Evolutionary conservation across 2,113 vertebrate genomes (phyloP).

Genomic region (Mustela lutreola): DNA sequence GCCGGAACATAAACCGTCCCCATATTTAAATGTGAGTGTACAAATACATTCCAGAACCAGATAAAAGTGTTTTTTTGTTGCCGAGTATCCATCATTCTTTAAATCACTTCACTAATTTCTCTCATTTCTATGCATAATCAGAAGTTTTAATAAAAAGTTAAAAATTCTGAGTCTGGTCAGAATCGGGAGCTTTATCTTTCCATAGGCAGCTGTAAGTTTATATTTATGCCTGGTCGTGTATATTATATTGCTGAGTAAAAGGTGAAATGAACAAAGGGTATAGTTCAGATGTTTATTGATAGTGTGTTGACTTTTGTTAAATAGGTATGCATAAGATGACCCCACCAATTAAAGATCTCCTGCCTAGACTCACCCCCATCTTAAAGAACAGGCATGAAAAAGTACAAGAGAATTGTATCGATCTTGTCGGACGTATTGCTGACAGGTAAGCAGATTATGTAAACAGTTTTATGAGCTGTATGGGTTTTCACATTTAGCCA

Average conservation of each 20-base stretch:
- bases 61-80: constrained; percentile 73
- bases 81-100: constrained; percentile 71
- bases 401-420: constrained; percentile 99
- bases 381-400: constrained; percentile 99
- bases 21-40: constrained; percentile 74
- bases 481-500: not conserved
- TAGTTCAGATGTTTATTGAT: constrained; percentile 60
- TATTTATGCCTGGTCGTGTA: constrained; percentile 54
- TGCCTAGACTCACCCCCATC: constrained; percentile 98
- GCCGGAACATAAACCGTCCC: constrained; percentile 74
- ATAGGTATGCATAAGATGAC: constrained; percentile 99
- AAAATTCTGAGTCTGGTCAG: constrained; percentile 65
- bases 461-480: not conserved
- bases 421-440: constrained; percentile 98
- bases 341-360: constrained; percentile 98
- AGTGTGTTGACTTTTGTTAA: constrained; percentile 63
- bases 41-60: constrained; percentile 78
- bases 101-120: constrained; percentile 80
- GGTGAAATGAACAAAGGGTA: not conserved
- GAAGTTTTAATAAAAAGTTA: constrained; percentile 75
- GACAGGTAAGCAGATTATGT: constrained; percentile 91
- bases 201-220: constrained; percentile 71
- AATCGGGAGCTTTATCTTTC: constrained; percentile 70
- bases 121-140: constrained; percentile 75
- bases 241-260: constrained; percentile 55